Evolutionary conservation across 2,888 invertebrate species (phyloP), one percentile per base, ranked within the genome.

Genomic region (Spilarctia lutea): DNA sequence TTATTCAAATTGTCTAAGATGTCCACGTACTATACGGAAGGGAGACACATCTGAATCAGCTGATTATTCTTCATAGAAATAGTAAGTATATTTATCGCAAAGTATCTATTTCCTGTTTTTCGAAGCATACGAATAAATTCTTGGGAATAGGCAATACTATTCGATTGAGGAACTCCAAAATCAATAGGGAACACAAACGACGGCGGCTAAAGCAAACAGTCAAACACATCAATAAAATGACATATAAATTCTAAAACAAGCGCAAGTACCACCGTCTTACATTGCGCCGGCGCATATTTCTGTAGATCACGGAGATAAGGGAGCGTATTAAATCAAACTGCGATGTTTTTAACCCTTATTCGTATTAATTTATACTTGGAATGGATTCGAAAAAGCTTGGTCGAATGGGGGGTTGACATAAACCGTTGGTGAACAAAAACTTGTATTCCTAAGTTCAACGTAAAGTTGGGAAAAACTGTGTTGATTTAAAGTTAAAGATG

Each of bases 301-400:
- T 84, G 77, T 80, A 82, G 85, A 90, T 91, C 91, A 89, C 85
- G 60, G 72, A 83, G 91, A 91, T 91, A 92, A 92, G 86, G 79
- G 30, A 81, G 75, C 77, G 89, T 91, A 91, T 92, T 93, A 94
- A 94, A 94, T 94, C 94, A 94, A 93, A 92, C 89, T 84, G 83
- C 81, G 75, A 83, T 85, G 90, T 94, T 95, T 94, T 94, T 95
- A 92, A 89, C 83, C 83, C 88, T 86, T 89, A 94, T 94, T 93
- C 88, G 91, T 95, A 95, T 95, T 95, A 94, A 95, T 95, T 94
- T 93, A 95, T 90, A 84, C 95, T 94, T 94, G 91, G 93, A 94
- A 95, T 95, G 94, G 94, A 93, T 86, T 81, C 91, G 92, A 94
- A 95, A 93, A 94, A 92, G 88, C 79, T 73, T 70, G 76, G 80